These are phyloP conservation scores for Scaptomyza hsui DNA, from an alignment of 1,140 invertebrate species.

Conservation along the genomic window DNA sequence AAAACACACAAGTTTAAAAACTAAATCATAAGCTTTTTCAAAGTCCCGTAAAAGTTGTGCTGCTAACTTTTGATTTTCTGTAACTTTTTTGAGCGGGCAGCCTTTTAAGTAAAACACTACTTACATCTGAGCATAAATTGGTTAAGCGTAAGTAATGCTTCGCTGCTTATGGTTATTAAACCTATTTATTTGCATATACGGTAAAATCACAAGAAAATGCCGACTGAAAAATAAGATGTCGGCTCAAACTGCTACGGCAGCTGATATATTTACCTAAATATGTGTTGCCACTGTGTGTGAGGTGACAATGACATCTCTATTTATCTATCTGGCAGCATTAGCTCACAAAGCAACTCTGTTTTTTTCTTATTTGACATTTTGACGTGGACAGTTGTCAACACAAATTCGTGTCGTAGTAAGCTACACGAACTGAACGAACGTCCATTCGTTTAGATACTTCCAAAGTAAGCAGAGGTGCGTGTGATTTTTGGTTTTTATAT, in stretches of 20 bases:
- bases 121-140: conserved; percentile 4
- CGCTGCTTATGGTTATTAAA: neutral
- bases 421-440: conserved; percentile 14
- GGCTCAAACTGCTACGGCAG: conserved; percentile 7
- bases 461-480: conserved; percentile 46
- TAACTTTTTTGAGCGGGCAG: conserved; percentile 4
- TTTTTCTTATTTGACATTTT: conserved; percentile 53
- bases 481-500: neutral
- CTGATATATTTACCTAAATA: conserved; percentile 13
- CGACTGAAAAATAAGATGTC: conserved; percentile 44
- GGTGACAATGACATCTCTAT: neutral
- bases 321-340: conserved; percentile 28
- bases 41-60: conserved; percentile 29
- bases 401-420: conserved; percentile 36
- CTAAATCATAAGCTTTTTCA: neutral
- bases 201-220: conserved; percentile 34
- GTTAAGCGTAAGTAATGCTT: conserved; percentile 2
- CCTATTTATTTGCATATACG: neutral
- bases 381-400: conserved; percentile 66
- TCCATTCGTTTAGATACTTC: conserved; percentile 61
- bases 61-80: neutral
- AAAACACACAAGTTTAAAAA: conserved; percentile 9
- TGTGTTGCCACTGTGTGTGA: neutral
- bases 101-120: neutral
- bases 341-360: conserved; percentile 39